These are phyloP conservation scores for Chionoecetes opilio DNA, from an alignment of 1,140 invertebrate genomes.

Conservation along the genomic window DNA sequence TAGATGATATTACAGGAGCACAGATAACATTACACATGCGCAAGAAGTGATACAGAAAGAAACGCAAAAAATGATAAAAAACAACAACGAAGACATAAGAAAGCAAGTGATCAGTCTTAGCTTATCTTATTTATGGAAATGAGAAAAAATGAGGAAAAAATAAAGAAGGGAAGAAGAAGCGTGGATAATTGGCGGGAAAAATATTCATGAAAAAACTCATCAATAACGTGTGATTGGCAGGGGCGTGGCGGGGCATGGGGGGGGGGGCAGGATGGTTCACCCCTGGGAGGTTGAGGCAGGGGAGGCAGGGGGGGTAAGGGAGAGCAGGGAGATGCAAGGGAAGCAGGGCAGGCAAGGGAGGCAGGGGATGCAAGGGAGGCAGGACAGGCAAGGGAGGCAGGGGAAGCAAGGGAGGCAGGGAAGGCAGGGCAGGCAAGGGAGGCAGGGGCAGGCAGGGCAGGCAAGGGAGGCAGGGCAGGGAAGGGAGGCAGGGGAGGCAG, in stretches of 20 bases:
- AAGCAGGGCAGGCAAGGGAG: not conserved
- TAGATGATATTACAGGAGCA: no score
- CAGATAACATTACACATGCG: no score
- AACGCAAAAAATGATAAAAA: no score
- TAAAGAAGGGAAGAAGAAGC: not conserved
- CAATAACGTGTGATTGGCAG: not conserved
- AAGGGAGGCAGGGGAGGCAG: not conserved
- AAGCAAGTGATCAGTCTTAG: no score
- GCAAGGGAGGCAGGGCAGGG: no score
- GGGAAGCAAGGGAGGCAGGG: not conserved
- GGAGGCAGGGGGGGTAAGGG: no score
- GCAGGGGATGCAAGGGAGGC: not conserved
- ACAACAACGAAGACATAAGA: no score
- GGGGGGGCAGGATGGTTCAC: not conserved
- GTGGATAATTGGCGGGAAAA: not conserved
- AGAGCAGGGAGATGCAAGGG: no score
- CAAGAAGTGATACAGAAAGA: no score
- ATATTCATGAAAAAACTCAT: conserved; percentile 10
- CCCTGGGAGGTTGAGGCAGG: no score
- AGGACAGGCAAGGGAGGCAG: not conserved
- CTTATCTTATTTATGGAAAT: no score
- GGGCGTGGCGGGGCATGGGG: not conserved
- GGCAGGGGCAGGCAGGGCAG: no score
- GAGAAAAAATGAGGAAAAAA: not conserved
- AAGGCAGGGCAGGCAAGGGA: not conserved